Conservation (phyloP, 2,888 invertebrate species). For the Chaetoderma sp. region DNA sequence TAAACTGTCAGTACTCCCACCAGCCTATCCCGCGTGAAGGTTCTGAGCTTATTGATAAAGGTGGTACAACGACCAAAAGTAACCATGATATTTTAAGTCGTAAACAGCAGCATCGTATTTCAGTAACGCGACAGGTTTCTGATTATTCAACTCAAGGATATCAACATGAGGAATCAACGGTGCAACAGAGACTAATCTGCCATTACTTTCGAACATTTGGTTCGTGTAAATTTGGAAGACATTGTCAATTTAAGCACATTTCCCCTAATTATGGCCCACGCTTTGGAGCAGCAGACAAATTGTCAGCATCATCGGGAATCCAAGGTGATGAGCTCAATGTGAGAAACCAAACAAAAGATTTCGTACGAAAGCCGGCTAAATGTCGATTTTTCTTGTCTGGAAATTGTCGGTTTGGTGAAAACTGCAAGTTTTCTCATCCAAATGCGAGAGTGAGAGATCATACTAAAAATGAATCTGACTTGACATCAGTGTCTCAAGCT, state of each 20-base stretch:
- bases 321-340: not conserved
- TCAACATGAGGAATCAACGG: too few relatives aligned
- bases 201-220: slow-evolving; percentile 37
- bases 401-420: slow-evolving; percentile 44
- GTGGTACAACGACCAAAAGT: too few relatives aligned
- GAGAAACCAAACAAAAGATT: too few relatives aligned
- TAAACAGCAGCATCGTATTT: too few relatives aligned
- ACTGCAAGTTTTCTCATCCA: slow-evolving; percentile 47
- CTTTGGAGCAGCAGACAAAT: too few relatives aligned
- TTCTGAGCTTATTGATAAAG: too few relatives aligned
- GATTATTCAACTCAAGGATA: too few relatives aligned
- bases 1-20: slow-evolving; percentile 48
- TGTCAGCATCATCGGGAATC: not conserved
- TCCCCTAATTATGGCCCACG: too few relatives aligned
- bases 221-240: slow-evolving; percentile 46
- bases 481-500: not conserved
- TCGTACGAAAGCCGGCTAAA: not conserved
- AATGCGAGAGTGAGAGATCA: not conserved
- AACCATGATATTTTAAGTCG: too few relatives aligned
- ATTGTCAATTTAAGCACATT: slow-evolving; percentile 45
- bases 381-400: slow-evolving; percentile 44
- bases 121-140: too few relatives aligned
- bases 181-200: too few relatives aligned
- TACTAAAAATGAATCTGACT: not conserved
- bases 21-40: too few relatives aligned